Base-by-base conservation (phyloP, 2,797 vertebrate genomes). In the Luscinia megarhynchos region DNA sequence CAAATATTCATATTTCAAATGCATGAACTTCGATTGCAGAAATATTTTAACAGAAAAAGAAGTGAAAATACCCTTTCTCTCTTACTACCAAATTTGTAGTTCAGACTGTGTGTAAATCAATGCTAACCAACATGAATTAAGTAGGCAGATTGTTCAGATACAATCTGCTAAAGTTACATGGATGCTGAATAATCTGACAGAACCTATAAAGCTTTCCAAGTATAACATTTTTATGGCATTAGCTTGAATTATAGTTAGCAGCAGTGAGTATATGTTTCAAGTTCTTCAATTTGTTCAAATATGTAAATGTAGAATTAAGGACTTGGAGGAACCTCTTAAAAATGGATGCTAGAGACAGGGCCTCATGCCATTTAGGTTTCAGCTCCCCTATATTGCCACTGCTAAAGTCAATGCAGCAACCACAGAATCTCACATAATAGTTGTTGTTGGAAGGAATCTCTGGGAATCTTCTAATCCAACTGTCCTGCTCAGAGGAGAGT, bases 401-500 rank as follows among this genome's bases (percentile, higher is more conserved):
- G 22, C 15, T 59, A 13, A 75, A 59, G 22, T 19, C 15, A 59
- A n/a, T 59, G n/a, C 15, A 67, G 15, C 11, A 45, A 20, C 53
- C 29, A 59, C 22, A 67, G 38, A 59, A n/a, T 38, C 15, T 23
- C 72, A 38, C 0, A 0, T 53, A 53, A 76, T 27, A 9, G 6
- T 12, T n/a, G 12, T 8, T 57, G 21, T 20, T 59, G n/a, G 15
- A 45, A 85, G 23, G 27, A 59, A 59, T 59, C 19, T 68, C 19
- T 75, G 27, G 4, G 10, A 68, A 38, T 20, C n/a, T 23, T 38
- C 5, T 29, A 23, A 59, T 29, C 8, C n/a, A 59, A 32, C n/a
- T 45, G 8, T 43, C 54, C 10, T 59, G 23, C 54, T 38, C 46
- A 67, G n/a, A 67, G 15, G 12, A 36, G 17, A 75, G 27, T 38